phyloP scores from a whole-genome alignment of 2,113 vertebrate genomes.

The Corythaixoides concolor region DNA sequence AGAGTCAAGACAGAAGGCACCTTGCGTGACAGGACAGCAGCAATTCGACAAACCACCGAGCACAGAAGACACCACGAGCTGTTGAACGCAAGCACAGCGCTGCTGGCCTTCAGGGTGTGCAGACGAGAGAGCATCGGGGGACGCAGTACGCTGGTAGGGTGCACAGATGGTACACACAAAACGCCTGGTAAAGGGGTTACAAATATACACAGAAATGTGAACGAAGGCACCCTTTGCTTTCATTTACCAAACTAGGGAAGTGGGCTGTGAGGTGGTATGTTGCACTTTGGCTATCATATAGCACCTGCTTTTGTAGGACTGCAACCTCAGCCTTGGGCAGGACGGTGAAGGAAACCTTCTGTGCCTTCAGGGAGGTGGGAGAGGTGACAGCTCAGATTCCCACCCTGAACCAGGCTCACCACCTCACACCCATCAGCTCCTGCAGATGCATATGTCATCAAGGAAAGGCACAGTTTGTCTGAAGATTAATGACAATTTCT shows the following conservation, averaged over 20 bases:
- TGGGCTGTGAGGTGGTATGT: background rate
- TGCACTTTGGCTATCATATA: background rate
- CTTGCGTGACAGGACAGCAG: background rate
- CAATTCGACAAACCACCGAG: background rate
- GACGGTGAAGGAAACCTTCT: background rate
- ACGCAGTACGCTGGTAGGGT: background rate
- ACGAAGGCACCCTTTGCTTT: background rate
- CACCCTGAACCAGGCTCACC: background rate
- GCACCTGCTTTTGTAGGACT: background rate
- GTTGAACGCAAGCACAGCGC: background rate
- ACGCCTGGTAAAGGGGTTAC: background rate
- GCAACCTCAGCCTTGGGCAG: background rate
- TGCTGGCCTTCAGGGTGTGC: background rate
- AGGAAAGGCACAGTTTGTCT: background rate
- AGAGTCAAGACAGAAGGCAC: background rate
- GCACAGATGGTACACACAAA: background rate
- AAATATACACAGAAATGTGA: fast-evolving
- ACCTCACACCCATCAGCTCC: background rate
- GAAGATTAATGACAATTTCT: background rate
- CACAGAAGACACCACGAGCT: background rate
- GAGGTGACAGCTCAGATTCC: background rate
- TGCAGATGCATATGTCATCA: background rate
- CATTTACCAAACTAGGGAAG: background rate
- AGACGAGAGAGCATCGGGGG: background rate
- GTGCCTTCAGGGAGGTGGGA: background rate